Evolutionary conservation across 2,113 vertebrate species (phyloP).

Genomic region (Myotis davidii): DNA sequence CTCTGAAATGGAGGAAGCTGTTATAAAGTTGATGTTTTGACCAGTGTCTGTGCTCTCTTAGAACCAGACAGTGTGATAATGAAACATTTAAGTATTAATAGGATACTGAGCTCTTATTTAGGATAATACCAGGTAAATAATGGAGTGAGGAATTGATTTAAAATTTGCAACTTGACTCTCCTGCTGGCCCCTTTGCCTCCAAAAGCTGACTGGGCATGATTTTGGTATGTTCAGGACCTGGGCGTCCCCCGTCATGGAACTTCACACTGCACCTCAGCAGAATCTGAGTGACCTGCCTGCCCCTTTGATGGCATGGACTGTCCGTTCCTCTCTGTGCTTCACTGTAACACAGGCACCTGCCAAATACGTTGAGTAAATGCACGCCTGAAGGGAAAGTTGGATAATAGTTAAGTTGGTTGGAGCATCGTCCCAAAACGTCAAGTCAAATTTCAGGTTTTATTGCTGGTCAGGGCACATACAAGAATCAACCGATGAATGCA

Average conservation of each 20-base stretch:
- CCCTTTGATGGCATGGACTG: neutral
- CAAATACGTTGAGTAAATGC: neutral
- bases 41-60: neutral
- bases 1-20: neutral
- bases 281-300: neutral
- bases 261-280: fast-evolving
- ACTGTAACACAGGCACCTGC: neutral
- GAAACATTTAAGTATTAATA: neutral
- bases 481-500: neutral
- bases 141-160: neutral
- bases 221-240: neutral
- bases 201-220: neutral
- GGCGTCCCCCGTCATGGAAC: fast-evolving
- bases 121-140: neutral
- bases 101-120: neutral
- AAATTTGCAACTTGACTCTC: neutral
- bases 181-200: fast-evolving
- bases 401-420: neutral
- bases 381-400: neutral
- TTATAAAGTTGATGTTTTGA: neutral
- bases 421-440: neutral
- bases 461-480: neutral
- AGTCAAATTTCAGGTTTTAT: neutral
- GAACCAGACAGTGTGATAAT: neutral
- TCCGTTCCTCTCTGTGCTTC: neutral